These are phyloP conservation scores for Myopa tessellatipennis DNA, from an alignment of 2,888 invertebrate species.

Conservation along the genomic window DNA sequence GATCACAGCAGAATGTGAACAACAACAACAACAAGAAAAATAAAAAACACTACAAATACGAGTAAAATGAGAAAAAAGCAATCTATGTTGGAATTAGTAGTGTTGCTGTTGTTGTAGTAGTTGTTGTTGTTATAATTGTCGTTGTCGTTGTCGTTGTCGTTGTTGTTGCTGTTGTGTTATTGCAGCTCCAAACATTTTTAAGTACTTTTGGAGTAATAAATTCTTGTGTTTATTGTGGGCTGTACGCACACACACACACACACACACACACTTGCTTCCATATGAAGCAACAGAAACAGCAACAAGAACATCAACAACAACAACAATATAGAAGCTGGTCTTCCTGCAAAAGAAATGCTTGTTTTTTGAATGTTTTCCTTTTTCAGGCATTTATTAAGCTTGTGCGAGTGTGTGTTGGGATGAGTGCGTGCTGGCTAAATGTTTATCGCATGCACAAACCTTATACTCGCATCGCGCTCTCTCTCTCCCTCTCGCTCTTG, in stretches of 20 bases:
- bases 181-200: conserved; percentile 35
- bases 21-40: too few relatives aligned
- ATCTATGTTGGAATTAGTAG: too few relatives aligned
- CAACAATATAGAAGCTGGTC: neutral
- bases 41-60: too few relatives aligned
- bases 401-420: neutral
- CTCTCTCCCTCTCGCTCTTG: too few relatives aligned
- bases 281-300: neutral
- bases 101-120: neutral
- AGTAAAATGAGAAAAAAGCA: too few relatives aligned
- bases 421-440: neutral
- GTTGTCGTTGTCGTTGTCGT: conserved; percentile 4
- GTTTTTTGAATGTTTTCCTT: neutral
- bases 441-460: neutral
- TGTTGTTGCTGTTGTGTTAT: neutral
- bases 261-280: conserved; percentile 32
- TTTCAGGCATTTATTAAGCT: neutral
- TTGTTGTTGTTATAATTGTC: conserved; percentile 32
- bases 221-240: conserved; percentile 52
- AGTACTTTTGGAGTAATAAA: conserved; percentile 40
- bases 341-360: neutral
- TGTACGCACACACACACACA: conserved; percentile 44
- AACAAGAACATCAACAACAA: neutral
- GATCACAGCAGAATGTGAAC: too few relatives aligned
- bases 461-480: too few relatives aligned